Base-by-base conservation (phyloP, 2,797 vertebrate species). In the Scarus forsteni region DNA sequence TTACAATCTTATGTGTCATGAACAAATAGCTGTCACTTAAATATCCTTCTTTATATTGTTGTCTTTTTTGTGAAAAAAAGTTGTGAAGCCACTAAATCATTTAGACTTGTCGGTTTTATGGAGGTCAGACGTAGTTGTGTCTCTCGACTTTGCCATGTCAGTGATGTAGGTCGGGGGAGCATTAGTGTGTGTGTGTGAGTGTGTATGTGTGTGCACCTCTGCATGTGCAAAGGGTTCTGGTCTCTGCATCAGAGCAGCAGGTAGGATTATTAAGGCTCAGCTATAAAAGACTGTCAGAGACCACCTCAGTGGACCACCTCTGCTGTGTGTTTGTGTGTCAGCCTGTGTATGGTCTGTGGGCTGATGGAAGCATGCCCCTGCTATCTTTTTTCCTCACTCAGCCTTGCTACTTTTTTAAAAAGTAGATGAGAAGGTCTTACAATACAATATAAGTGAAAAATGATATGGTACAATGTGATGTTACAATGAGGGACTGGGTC, bases 221-320 rank as follows among this genome's bases (percentile, higher is more conserved):
- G 10, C 34, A 16, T 68, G 49, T 38, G 15, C 45, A 40, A 48
- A 64, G 63, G 70, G 66, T 66, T 88, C 74, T 84, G 79, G 77
- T 82, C 66, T 83, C 80, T 48, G 27, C 45, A 70, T 87, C 79
- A 73, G 66, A 91, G 81, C 90, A 87, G 86, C 89, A 88, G 86
- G 85, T 87, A 87, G 75, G 84, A 88, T 81, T 83, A 87, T 92
- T 92, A 87, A 81, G 69, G 54, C 69, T 69, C 38, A 7, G 71
- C 88, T 84, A 81, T 93, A 92, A 93, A 93, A 87, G 44, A 61
- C 71, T 67, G 69, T 80, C 77, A 84, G 76, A 90, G 92, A 93
- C 93, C 92, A 92, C 92, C 92, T 85, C 75, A 74, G 89, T 78
- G 81, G 89, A 93, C 91, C 91, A 92, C 90, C 90, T 91, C 62